A percentile compares a stretch with the other conserved stretches of the same genome.
These are phyloP conservation scores for Notodonta ziczac DNA, from an alignment of 2,888 invertebrate species.

Conservation along the genomic window DNA sequence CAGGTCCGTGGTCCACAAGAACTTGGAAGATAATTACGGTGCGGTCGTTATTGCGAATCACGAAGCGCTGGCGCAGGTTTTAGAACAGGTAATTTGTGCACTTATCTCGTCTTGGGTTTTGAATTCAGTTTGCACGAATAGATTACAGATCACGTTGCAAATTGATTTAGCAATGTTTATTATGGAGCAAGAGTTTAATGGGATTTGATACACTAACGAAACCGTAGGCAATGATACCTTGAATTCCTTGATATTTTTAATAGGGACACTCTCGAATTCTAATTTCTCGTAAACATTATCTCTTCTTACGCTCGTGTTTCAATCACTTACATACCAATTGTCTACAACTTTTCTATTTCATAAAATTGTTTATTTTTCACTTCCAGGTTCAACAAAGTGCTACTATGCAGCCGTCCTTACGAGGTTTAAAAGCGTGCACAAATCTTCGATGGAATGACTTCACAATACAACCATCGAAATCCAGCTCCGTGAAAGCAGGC, in stretches of 20 bases:
- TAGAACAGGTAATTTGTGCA: constrained; percentile 89
- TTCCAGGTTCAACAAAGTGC: constrained; percentile 87
- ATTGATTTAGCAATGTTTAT: constrained; percentile 17
- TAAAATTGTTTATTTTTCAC: not conserved
- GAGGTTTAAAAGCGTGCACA: constrained; percentile 89
- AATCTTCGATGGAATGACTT: constrained; percentile 91
- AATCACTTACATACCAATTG: too few species aligned
- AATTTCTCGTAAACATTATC: too few species aligned
- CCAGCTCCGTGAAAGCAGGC: constrained; percentile 85
- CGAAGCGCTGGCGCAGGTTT: constrained; percentile 94
- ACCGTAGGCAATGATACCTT: too few species aligned
- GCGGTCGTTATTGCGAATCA: constrained; percentile 96
- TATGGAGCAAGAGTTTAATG: not conserved
- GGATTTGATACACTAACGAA: not conserved
- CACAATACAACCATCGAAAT: constrained; percentile 81
- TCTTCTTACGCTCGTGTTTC: too few species aligned
- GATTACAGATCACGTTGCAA: constrained; percentile 15
- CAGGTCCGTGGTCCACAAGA: constrained; percentile 92
- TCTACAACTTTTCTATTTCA: too few species aligned
- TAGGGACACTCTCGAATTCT: too few species aligned
- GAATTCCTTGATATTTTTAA: too few species aligned
- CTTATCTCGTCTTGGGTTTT: constrained; percentile 36
- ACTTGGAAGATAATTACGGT: constrained; percentile 95
- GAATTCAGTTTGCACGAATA: constrained; percentile 3
- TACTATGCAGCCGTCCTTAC: constrained; percentile 87